Evolutionary conservation across 2,797 vertebrate genomes (phyloP).

Genomic region (Chiloscyllium punctatum): DNA sequence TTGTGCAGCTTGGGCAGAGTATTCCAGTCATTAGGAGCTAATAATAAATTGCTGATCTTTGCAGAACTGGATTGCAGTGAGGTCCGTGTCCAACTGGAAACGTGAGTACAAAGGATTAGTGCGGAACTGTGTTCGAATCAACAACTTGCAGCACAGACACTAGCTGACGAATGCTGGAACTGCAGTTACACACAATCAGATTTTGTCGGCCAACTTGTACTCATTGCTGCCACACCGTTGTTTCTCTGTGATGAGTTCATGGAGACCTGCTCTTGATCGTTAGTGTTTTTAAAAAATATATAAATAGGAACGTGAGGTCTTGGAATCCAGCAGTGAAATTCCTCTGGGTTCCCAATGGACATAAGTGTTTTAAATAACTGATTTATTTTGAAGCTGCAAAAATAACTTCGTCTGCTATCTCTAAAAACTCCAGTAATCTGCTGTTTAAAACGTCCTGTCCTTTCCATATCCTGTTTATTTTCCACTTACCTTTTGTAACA

Average conservation of each 20-base stretch:
- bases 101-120: not conserved
- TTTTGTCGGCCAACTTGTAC: not conserved
- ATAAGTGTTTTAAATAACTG: not conserved
- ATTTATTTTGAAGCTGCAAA: not conserved
- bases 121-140: not conserved
- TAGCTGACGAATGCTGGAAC: not conserved
- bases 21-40: no score
- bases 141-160: not conserved
- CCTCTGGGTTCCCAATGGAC: not conserved
- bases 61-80: not conserved
- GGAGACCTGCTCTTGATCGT: no score
- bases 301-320: no score
- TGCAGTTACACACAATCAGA: not conserved
- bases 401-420: not conserved
- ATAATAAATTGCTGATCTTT: not conserved
- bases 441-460: not conserved
- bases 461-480: not conserved
- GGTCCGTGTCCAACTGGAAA: not conserved
- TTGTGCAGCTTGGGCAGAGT: not conserved
- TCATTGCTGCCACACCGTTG: not conserved
- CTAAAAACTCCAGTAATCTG: not conserved
- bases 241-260: no score
- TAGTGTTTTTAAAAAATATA: no score
- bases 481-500: not conserved
- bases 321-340: not conserved